Base-by-base conservation (phyloP, 1,140 invertebrate species). In the Macrocentrus cingulum region DNA sequence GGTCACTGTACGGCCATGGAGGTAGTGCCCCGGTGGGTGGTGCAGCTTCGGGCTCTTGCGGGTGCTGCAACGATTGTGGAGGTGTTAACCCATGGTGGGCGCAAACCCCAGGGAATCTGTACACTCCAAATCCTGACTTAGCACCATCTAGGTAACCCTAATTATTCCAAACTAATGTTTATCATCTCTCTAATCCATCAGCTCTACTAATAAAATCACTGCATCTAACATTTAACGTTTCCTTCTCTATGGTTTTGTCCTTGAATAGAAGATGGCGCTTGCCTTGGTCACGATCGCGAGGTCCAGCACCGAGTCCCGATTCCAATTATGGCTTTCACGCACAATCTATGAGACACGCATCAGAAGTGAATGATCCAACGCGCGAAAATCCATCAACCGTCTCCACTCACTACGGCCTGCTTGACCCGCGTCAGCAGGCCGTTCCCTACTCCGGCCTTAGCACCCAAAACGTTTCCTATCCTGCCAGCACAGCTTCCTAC, bases 51-150 rank as follows among this genome's bases (percentile, higher is more conserved):
- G 79, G 80, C 5, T 83, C 84, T 62, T 90, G 87, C 67, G 87
- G 86, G 63, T 91, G 88, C 65, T 90, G 88, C 62, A 84, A 89
- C 16, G 87, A 90, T 61, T 88, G 87, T 66, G 82, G 86, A 20
- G 84, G 86, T 57, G 66, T 84, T 54, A 66, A 71, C 71, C 75
- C 79, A 65, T 71, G 74, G 80, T 67, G 81, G 80, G 66, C 82
- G 44, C 67, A 83, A 58, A 76, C 74, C 1, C 76, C 75, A 8
- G 89, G 89, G 0, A 91, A 91, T 68, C 82, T 92, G 13, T 91
- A 92, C 63, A 90, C 89, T 0, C 90, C 90, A 0, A 91, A 91
- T 76, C 89, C 90, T 0, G 88, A 80, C 52, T 53, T 80, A 45
- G 72, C 76, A 13, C 76, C 77, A 0, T 73, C 76, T 19, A 77